Conservation (phyloP, 2,888 invertebrate genomes). For the Oligia fasciuncula region DNA sequence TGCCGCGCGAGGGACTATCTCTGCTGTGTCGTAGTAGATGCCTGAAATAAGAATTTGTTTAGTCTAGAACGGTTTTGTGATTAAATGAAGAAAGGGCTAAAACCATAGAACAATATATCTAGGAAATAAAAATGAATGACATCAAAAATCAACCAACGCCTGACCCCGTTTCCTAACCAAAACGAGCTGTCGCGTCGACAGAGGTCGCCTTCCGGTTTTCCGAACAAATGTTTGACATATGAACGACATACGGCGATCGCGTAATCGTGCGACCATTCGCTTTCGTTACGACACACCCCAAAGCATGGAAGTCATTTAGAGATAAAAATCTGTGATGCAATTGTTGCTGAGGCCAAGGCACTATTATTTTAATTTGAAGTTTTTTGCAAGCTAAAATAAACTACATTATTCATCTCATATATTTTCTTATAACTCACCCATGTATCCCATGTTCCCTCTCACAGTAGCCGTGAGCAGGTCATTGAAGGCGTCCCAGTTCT, state of each 20-base stretch:
- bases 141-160: neutral
- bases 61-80: neutral
- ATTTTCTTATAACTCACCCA: constrained; percentile 89
- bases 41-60: constrained; percentile 79
- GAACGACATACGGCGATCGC: neutral
- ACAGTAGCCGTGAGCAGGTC: constrained; percentile 95
- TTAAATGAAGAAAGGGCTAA: neutral
- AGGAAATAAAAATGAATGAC: neutral
- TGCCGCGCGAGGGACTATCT: constrained; percentile 83
- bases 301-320: neutral
- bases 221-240: neutral
- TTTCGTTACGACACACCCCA: neutral
- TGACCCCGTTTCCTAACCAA: neutral
- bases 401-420: neutral
- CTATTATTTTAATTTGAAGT: neutral
- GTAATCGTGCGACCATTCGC: neutral
- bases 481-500: constrained; percentile 96
- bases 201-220: neutral
- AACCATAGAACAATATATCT: neutral
- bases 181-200: neutral
- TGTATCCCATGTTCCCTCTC: constrained; percentile 97
- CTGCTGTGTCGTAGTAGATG: constrained; percentile 91
- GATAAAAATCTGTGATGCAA: neutral
- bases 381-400: too few species aligned
- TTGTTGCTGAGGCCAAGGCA: neutral